Evolutionary conservation across 2,113 vertebrate genomes (phyloP).

Genomic region (Haemorhous mexicanus): DNA sequence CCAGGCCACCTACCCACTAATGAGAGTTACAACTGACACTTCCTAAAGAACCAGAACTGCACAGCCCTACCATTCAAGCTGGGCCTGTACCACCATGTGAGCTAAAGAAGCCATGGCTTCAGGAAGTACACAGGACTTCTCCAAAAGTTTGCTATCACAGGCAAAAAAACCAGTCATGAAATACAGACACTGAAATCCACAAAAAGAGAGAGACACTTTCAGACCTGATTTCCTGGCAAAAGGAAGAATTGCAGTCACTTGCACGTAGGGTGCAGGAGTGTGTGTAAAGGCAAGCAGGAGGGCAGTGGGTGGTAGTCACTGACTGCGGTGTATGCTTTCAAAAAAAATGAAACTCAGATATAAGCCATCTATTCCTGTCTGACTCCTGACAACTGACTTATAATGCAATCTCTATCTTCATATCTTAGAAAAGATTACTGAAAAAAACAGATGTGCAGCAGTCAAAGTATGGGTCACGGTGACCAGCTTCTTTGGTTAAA

Average conservation of each 20-base stretch:
- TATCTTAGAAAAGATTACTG: not conserved
- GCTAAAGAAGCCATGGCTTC: not conserved
- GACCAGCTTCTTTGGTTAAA: not conserved
- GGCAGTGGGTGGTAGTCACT: not conserved
- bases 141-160: not conserved
- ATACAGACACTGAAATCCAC: not conserved
- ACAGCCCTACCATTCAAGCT: not conserved
- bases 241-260: not conserved
- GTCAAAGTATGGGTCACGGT: not conserved
- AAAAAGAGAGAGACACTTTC: not conserved
- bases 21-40: not conserved
- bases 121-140: not conserved
- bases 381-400: not conserved
- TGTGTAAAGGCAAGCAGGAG: not conserved
- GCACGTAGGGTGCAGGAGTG: not conserved
- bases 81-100: not conserved
- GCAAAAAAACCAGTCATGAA: not conserved
- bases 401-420: fast-evolving
- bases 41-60: not conserved
- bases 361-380: fast-evolving
- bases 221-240: not conserved
- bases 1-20: not conserved
- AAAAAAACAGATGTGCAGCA: not conserved
- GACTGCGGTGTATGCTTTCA: not conserved
- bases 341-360: not conserved